phyloP scores from a whole-genome alignment of 35 echinoderm and acorn worm species.

The Apostichopus parvimensis region DNA sequence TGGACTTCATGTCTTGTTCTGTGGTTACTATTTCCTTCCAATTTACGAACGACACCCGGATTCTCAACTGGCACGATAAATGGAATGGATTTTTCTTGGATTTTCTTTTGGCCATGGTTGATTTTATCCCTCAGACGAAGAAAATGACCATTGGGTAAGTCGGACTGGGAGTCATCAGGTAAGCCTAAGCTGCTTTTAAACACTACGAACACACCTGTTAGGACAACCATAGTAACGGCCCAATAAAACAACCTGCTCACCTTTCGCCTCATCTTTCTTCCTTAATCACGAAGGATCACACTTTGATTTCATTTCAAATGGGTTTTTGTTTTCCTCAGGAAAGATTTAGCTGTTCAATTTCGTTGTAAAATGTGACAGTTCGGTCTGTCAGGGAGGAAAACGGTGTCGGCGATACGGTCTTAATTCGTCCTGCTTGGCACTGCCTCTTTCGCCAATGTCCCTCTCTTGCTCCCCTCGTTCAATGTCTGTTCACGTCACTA shows the following conservation, averaged over 20 bases:
- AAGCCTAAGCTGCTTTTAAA: neutral
- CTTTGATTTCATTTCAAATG: conserved; percentile 10
- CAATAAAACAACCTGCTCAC: conserved; percentile 24
- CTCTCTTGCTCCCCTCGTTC: neutral
- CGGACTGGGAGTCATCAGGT: no score
- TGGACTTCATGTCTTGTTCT: neutral
- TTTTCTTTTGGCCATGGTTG: neutral
- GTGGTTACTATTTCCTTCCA: neutral
- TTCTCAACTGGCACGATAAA: conserved; percentile 24
- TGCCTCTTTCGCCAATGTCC: neutral
- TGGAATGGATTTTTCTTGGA: conserved; percentile 20
- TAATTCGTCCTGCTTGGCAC: neutral
- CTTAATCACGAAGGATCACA: neutral
- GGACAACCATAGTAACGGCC: conserved; percentile 9
- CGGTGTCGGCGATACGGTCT: neutral
- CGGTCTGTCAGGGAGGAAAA: neutral
- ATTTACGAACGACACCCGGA: conserved; percentile 1
- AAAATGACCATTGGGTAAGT: neutral
- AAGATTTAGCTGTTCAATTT: neutral
- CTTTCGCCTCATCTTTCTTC: conserved; percentile 47
- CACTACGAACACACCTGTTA: conserved; percentile 44
- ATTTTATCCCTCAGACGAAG: neutral
- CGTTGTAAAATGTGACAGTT: neutral
- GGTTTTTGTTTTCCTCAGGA: neutral
- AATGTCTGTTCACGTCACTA: neutral